These are phyloP conservation scores for Artemia franciscana DNA, from an alignment of 1,140 invertebrate genomes.

Conservation along the genomic window DNA sequence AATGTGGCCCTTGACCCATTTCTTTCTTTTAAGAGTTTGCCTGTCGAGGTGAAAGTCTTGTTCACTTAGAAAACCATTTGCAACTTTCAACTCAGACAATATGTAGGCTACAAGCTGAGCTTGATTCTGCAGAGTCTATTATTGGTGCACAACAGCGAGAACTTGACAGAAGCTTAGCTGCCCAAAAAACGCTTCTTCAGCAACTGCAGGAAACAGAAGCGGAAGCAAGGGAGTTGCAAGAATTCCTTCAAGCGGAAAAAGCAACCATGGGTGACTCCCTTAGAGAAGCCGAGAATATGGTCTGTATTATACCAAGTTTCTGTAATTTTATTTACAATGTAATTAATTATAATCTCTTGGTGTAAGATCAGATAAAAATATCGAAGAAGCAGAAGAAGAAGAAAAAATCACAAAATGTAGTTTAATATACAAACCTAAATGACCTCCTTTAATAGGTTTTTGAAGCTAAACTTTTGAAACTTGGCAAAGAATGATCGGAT, in stretches of 20 bases:
- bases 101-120: slow-evolving; percentile 12
- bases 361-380: no score
- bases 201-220: slow-evolving; percentile 41
- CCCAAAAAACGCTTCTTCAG: slow-evolving; percentile 26
- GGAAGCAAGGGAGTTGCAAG: slow-evolving; percentile 43
- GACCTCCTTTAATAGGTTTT: no score
- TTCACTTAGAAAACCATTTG: slow-evolving; percentile 13
- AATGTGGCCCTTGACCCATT: no score
- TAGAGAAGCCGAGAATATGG: slow-evolving; percentile 42
- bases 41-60: slow-evolving; percentile 13
- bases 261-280: slow-evolving; percentile 40
- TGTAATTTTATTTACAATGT: no score
- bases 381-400: no score
- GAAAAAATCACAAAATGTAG: no score
- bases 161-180: slow-evolving; percentile 5
- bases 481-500: no score
- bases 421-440: no score
- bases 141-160: slow-evolving; percentile 10
- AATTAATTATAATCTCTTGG: no score
- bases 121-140: slow-evolving; percentile 12
- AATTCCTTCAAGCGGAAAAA: slow-evolving; percentile 53
- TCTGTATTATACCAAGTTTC: slow-evolving; percentile 13
- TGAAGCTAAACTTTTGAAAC: no score
- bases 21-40: slow-evolving; percentile 13
- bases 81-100: slow-evolving; percentile 14